These are phyloP conservation scores for Eubasilissa regina DNA, from an alignment of 1,140 invertebrate species.

Conservation along the genomic window DNA sequence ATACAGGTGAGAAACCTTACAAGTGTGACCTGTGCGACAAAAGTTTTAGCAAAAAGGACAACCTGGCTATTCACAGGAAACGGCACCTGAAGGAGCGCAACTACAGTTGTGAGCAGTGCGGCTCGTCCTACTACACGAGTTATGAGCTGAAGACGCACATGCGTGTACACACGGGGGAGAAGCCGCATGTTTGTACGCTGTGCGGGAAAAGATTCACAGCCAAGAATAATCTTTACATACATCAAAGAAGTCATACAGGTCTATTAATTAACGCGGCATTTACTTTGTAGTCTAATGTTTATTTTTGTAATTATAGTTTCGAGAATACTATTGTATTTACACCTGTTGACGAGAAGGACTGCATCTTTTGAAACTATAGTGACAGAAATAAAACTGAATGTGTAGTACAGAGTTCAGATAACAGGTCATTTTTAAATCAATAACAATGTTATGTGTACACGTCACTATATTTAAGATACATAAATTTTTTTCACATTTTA, in stretches of 20 bases:
- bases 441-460: too few species aligned
- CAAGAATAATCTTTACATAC: constrained; percentile 58
- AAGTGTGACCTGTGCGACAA: constrained; percentile 63
- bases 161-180: constrained; percentile 56
- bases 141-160: constrained; percentile 58
- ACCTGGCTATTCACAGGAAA: constrained; percentile 54
- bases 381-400: too few species aligned
- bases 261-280: background rate
- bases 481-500: too few species aligned
- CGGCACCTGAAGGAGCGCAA: constrained; percentile 56
- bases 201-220: constrained; percentile 59
- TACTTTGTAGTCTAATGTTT: background rate
- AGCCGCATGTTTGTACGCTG: constrained; percentile 55
- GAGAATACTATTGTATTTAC: too few species aligned
- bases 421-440: too few species aligned
- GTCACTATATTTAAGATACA: too few species aligned
- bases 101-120: constrained; percentile 55
- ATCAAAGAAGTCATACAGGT: constrained; percentile 57
- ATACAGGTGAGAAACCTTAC: constrained; percentile 63
- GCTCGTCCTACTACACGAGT: constrained; percentile 57
- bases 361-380: too few species aligned
- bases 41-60: constrained; percentile 58
- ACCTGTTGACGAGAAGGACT: too few species aligned
- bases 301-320: too few species aligned
- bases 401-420: too few species aligned